These are phyloP conservation scores for Leptopterna dolabrata DNA, from an alignment of 2,888 invertebrate species.

Conservation along the genomic window DNA sequence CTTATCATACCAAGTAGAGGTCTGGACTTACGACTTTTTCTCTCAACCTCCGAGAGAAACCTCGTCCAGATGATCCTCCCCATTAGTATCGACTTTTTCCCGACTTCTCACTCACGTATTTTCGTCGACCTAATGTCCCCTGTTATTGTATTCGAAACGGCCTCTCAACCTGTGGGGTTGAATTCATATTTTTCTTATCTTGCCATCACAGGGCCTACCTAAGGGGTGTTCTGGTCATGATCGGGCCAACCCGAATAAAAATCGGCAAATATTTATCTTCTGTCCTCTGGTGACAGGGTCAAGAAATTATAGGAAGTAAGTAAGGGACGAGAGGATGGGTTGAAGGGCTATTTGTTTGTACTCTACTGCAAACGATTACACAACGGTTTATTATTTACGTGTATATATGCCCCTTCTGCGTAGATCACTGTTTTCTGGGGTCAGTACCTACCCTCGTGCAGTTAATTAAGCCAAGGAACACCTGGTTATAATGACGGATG, in stretches of 20 bases:
- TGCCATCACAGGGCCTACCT: not conserved
- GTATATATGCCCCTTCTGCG: too few species aligned
- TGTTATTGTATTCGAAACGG: conserved; percentile 6
- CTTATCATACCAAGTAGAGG: not conserved
- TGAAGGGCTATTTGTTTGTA: too few species aligned
- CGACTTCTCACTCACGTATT: conserved; percentile 24
- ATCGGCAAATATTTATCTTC: not conserved
- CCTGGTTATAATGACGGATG: too few species aligned
- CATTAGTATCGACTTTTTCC: conserved; percentile 36
- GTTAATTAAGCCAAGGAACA: too few species aligned
- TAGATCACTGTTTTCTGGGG: too few species aligned
- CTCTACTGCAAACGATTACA: too few species aligned
- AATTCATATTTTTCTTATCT: conserved; percentile 30
- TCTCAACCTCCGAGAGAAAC: not conserved
- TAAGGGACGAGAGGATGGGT: too few species aligned
- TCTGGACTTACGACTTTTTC: not conserved
- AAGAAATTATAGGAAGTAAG: too few species aligned
- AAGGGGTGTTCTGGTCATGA: not conserved
- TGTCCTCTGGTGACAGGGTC: not conserved
- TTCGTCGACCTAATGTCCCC: conserved; percentile 16
- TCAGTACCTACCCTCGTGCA: too few species aligned
- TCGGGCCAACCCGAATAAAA: not conserved
- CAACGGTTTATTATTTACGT: too few species aligned
- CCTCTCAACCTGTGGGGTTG: not conserved
- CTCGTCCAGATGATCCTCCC: not conserved